phyloP scores from a whole-genome alignment of 1,140 invertebrate species.

The Bombus pyrosoma region DNA sequence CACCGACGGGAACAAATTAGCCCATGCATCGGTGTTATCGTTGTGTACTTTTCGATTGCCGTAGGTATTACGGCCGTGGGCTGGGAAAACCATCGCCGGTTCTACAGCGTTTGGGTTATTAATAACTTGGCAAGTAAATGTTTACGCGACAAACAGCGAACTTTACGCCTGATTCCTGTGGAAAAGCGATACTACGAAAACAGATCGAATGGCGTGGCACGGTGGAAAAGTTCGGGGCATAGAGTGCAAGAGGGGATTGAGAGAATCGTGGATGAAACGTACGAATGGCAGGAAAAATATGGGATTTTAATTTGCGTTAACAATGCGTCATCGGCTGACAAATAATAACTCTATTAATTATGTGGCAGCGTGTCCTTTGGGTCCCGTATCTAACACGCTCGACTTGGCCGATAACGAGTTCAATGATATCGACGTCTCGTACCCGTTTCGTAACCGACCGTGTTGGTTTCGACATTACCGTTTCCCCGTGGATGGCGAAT shows the following conservation, averaged over 20 bases:
- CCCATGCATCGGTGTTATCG: neutral
- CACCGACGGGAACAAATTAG: neutral
- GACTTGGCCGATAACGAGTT: constrained; percentile 57
- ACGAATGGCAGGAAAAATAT: neutral
- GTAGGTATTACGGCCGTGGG: neutral
- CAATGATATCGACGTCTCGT: constrained; percentile 40
- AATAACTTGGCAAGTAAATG: constrained; percentile 57
- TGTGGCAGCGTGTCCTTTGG: neutral
- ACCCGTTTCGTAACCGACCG: neutral
- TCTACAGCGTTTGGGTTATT: constrained; percentile 36
- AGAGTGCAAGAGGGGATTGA: neutral
- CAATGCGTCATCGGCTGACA: constrained; percentile 50
- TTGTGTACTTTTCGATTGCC: neutral
- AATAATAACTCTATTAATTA: constrained; percentile 70
- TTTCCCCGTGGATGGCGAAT: neutral
- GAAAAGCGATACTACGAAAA: constrained; percentile 11
- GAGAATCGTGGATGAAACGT: neutral
- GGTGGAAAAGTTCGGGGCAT: neutral
- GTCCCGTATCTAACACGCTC: constrained; percentile 54
- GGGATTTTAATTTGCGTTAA: constrained; percentile 64
- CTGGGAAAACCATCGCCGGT: neutral
- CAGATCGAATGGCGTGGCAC: neutral
- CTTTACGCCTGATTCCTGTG: neutral
- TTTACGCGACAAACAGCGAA: constrained; percentile 55
- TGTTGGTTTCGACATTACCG: constrained; percentile 1